Evolutionary conservation across 2,888 invertebrate species (phyloP).

Genomic region (Erebia ligea): DNA sequence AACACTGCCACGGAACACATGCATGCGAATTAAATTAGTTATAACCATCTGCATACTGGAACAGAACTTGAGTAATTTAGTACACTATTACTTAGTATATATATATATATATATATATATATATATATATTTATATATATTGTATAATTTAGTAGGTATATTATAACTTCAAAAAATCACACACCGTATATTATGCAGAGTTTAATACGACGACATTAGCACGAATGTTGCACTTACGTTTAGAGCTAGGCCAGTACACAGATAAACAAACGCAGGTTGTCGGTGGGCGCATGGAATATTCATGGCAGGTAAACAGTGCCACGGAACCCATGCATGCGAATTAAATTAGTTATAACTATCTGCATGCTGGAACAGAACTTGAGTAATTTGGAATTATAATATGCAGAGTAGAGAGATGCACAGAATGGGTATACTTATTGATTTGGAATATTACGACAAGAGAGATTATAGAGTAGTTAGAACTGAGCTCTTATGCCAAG

Average conservation of each 20-base stretch:
- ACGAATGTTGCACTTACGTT: slow-evolving; percentile 42
- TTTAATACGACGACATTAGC: slow-evolving; percentile 16
- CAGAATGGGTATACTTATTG: too few species aligned
- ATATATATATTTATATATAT: too few species aligned
- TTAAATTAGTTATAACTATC: slow-evolving; percentile 19
- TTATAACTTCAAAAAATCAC: too few species aligned
- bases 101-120: too few species aligned
- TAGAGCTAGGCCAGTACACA: slow-evolving; percentile 49
- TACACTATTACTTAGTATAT: too few species aligned
- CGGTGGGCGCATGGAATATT: slow-evolving; percentile 58
- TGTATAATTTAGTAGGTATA: too few species aligned
- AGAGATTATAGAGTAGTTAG: too few species aligned
- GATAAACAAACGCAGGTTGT: slow-evolving; percentile 58
- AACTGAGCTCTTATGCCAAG: too few species aligned
- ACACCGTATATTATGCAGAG: too few species aligned
- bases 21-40: slow-evolving; percentile 21
- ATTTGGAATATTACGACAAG: too few species aligned
- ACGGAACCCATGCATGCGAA: slow-evolving; percentile 13
- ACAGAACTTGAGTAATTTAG: neutral
- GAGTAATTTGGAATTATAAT: neutral
- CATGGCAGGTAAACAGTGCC: slow-evolving; percentile 44
- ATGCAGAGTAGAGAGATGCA: neutral
- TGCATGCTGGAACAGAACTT: neutral
- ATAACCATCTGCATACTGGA: slow-evolving; percentile 15
- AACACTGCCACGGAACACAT: too few species aligned